Evolutionary conservation across 2,888 invertebrate species (phyloP).

Genomic region (Ennomos quercinarius): DNA sequence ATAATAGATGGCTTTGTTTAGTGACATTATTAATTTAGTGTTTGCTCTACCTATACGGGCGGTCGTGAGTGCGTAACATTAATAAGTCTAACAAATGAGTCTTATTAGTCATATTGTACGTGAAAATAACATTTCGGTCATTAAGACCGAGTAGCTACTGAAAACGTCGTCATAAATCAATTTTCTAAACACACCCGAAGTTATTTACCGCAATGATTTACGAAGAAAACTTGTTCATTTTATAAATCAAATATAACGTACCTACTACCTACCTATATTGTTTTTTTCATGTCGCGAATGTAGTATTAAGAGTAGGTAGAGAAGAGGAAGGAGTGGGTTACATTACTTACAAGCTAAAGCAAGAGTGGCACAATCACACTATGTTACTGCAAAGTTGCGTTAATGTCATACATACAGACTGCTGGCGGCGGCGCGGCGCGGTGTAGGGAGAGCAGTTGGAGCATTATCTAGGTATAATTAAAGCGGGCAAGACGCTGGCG

Average conservation of each 20-base stretch:
- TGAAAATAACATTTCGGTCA: conserved; percentile 59
- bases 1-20: conserved; percentile 33
- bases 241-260: conserved; percentile 31
- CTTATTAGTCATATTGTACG: conserved; percentile 31
- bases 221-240: conserved; percentile 55
- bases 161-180: conserved; percentile 75
- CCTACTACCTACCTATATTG: conserved; percentile 28
- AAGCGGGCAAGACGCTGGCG: conserved; percentile 82
- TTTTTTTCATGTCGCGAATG: conserved; percentile 50
- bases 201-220: conserved; percentile 74
- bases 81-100: not conserved
- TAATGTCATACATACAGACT: conserved; percentile 62
- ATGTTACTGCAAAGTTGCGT: conserved; percentile 76
- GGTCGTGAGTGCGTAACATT: conserved; percentile 9
- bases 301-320: conserved; percentile 49
- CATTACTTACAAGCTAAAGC: conserved; percentile 62
- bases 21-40: conserved; percentile 33
- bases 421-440: conserved; percentile 51
- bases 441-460: conserved; percentile 68
- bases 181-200: conserved; percentile 65
- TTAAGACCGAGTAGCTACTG: conserved; percentile 67
- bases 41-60: conserved; percentile 15
- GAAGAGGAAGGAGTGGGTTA: conserved; percentile 38
- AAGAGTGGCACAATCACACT: conserved; percentile 57
- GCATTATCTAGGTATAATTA: conserved; percentile 83